These are phyloP conservation scores for Yponomeuta cagnagella DNA, from an alignment of 2,888 invertebrate genomes.

Conservation along the genomic window DNA sequence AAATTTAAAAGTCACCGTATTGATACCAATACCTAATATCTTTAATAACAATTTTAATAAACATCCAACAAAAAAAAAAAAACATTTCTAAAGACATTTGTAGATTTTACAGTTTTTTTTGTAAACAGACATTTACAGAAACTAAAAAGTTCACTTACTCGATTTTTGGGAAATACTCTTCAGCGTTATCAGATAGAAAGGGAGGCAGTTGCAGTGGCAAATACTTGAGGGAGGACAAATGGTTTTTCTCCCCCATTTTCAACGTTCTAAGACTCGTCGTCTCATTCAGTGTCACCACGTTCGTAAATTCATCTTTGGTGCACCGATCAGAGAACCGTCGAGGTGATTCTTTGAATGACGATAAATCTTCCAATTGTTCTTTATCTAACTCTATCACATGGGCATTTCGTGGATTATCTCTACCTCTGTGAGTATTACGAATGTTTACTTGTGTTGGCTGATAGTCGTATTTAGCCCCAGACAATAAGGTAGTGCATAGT, in stretches of 20 bases:
- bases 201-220: neutral
- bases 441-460: neutral
- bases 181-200: neutral
- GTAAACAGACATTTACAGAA: too few species aligned
- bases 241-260: neutral
- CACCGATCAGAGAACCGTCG: neutral
- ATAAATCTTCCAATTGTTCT: neutral
- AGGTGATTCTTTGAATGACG: neutral
- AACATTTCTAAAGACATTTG: too few species aligned
- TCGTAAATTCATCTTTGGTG: neutral
- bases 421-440: too few species aligned
- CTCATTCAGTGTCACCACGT: neutral
- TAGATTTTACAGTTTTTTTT: too few species aligned
- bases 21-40: too few species aligned
- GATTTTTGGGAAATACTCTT: neutral
- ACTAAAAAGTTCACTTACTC: neutral
- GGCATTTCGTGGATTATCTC: too few species aligned
- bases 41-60: too few species aligned
- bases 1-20: too few species aligned
- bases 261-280: neutral
- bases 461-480: neutral
- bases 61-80: too few species aligned
- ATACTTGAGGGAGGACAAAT: neutral
- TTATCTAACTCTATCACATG: neutral
- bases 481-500: neutral